Evolutionary conservation across 2,888 invertebrate genomes (phyloP).

Genomic region (Drosophila acutilabella): DNA sequence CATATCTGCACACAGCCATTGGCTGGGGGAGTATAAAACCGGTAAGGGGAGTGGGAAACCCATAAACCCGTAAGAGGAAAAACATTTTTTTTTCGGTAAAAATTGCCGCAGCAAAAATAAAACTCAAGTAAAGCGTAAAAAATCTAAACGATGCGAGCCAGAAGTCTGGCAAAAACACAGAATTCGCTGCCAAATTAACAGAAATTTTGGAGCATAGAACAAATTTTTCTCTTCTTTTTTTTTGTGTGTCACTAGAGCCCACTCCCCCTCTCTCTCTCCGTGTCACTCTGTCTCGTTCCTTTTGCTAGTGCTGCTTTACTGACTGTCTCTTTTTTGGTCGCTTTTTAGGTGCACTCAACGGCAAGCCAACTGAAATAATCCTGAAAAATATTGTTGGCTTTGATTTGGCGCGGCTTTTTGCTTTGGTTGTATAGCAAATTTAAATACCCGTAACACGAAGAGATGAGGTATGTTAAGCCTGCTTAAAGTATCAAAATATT

Average conservation of each 20-base stretch:
- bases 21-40: neutral
- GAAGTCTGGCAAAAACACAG: slow-evolving; percentile 45
- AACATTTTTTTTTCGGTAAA: slow-evolving; percentile 20
- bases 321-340: neutral
- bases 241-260: slow-evolving; percentile 31
- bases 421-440: slow-evolving; percentile 26
- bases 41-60: neutral
- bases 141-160: slow-evolving; percentile 63
- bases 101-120: slow-evolving; percentile 60
- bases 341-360: slow-evolving; percentile 57
- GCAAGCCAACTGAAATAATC: slow-evolving; percentile 77
- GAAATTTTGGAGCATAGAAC: slow-evolving; percentile 62
- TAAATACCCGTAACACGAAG: neutral
- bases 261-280: neutral
- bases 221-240: slow-evolving; percentile 18
- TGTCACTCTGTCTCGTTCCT: neutral
- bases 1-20: slow-evolving; percentile 62
- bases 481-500: too few species aligned
- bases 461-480: neutral
- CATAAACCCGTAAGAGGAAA: slow-evolving; percentile 10
- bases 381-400: slow-evolving; percentile 79
- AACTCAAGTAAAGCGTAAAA: slow-evolving; percentile 76
- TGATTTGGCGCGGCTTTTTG: slow-evolving; percentile 73
- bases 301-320: neutral
- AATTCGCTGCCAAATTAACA: slow-evolving; percentile 76